A percentile compares a stretch with the other conserved stretches of the same genome.
Evolutionary conservation across 92 coral and sea anemone genomes (phyloP).

Genomic region (Scolanthus callimorphus): DNA sequence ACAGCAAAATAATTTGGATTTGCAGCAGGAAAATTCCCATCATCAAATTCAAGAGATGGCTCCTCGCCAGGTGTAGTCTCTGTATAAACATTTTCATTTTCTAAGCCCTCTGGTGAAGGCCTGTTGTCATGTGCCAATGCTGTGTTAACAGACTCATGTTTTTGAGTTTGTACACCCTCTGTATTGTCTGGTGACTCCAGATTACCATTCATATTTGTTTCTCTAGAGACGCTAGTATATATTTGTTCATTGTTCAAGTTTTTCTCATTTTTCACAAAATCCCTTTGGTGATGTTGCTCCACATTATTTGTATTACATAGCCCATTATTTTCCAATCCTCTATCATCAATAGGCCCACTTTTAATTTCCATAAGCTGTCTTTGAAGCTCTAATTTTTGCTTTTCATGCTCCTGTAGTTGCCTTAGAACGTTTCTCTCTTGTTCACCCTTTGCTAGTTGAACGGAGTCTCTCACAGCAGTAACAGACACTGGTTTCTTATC

Average conservation of each 20-base stretch:
- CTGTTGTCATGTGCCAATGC: neutral
- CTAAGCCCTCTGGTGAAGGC: neutral
- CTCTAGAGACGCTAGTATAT: neutral
- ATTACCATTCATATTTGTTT: neutral
- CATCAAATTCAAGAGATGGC: conserved; percentile 19
- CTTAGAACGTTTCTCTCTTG: conserved; percentile 72
- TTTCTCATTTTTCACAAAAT: too few relatives aligned
- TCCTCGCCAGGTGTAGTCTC: conserved; percentile 22
- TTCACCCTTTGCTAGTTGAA: conserved; percentile 45
- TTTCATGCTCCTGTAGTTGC: conserved; percentile 81
- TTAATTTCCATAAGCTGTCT: conserved; percentile 58
- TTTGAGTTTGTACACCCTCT: too few relatives aligned
- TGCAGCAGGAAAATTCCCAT: neutral
- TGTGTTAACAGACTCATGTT: too few relatives aligned
- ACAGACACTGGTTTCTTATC: neutral
- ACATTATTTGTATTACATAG: too few relatives aligned
- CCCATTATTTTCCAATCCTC: too few relatives aligned
- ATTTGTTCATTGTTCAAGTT: too few relatives aligned
- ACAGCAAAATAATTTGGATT: conserved; percentile 14
- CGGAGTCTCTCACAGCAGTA: conserved; percentile 22
- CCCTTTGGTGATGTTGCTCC: too few relatives aligned
- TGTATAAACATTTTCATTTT: neutral
- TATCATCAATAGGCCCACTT: too few relatives aligned
- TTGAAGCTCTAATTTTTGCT: conserved; percentile 65
- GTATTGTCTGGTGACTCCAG: neutral